A percentile compares a stretch with the other conserved stretches of the same genome.
Conservation (phyloP, 2,888 invertebrate species). For the Aromia moschata region DNA sequence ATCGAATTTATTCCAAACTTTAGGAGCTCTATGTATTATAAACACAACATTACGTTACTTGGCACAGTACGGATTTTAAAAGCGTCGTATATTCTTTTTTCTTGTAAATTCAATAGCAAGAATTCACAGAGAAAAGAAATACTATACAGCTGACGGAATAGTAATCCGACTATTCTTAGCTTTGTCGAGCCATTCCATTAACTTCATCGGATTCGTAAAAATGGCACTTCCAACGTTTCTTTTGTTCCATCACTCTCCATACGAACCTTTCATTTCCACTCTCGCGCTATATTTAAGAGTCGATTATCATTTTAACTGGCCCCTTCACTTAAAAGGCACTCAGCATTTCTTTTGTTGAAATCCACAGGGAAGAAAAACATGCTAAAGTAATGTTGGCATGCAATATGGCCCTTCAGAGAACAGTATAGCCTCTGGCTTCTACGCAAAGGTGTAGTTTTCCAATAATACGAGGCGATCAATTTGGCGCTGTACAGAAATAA, state of each 20-base stretch:
- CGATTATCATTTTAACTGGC: constrained; percentile 62
- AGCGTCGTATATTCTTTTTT: constrained; percentile 9
- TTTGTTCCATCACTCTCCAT: constrained; percentile 42
- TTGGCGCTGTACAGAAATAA: constrained; percentile 11
- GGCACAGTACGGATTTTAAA: too few species aligned
- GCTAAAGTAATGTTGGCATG: constrained; percentile 42
- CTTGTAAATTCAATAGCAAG: constrained; percentile 17
- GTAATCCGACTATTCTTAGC: constrained; percentile 41
- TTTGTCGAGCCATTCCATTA: constrained; percentile 52
- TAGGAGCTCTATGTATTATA: too few species aligned
- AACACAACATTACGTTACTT: too few species aligned
- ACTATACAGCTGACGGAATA: constrained; percentile 31
- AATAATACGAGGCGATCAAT: constrained; percentile 27
- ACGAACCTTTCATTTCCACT: constrained; percentile 46
- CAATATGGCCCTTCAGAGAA: constrained; percentile 44
- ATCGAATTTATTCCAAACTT: too few species aligned
- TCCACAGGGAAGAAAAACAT: constrained; percentile 51
- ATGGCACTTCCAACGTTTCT: constrained; percentile 52
- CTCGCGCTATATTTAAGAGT: constrained; percentile 52
- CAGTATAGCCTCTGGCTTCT: constrained; percentile 10
- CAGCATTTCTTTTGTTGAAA: constrained; percentile 57
- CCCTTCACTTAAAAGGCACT: constrained; percentile 58
- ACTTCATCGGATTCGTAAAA: constrained; percentile 53
- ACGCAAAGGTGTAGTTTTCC: constrained; percentile 36
- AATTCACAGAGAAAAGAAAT: constrained; percentile 30